Conservation (phyloP, 2,888 invertebrate genomes). For the Thyatira batis region DNA sequence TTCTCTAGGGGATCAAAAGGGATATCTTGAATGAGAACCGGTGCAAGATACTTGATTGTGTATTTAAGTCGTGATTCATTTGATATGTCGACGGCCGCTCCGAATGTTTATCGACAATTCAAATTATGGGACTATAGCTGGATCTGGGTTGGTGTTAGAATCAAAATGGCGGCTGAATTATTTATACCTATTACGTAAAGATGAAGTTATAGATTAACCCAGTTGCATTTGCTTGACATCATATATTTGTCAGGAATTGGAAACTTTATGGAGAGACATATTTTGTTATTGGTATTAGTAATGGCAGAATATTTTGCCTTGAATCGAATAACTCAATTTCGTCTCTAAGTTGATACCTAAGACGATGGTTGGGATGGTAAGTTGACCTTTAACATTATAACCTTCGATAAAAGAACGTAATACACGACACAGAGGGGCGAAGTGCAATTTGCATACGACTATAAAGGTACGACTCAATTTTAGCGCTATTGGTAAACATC, state of each 20-base stretch:
- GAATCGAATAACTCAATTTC: too few relatives aligned
- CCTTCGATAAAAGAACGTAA: too few relatives aligned
- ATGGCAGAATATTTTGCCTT: too few relatives aligned
- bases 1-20: constrained; percentile 19
- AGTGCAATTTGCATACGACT: too few relatives aligned
- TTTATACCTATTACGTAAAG: not conserved
- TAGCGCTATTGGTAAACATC: too few relatives aligned
- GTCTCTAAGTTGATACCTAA: too few relatives aligned
- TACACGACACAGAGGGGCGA: too few relatives aligned
- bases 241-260: not conserved
- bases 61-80: constrained; percentile 31
- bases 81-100: constrained; percentile 20
- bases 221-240: not conserved
- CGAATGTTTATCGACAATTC: not conserved
- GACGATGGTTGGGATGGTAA: too few relatives aligned
- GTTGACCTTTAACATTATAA: too few relatives aligned
- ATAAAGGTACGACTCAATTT: too few relatives aligned
- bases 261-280: too few relatives aligned
- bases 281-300: too few relatives aligned
- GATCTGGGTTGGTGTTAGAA: not conserved
- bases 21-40: constrained; percentile 26
- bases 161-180: not conserved
- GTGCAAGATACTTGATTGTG: constrained; percentile 24
- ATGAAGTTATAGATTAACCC: not conserved
- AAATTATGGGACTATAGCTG: not conserved